Percentiles rank a stretch among this genome's conserved stretches.
phyloP scores from a whole-genome alignment of 1,140 invertebrate species.

The Solen grandis region DNA sequence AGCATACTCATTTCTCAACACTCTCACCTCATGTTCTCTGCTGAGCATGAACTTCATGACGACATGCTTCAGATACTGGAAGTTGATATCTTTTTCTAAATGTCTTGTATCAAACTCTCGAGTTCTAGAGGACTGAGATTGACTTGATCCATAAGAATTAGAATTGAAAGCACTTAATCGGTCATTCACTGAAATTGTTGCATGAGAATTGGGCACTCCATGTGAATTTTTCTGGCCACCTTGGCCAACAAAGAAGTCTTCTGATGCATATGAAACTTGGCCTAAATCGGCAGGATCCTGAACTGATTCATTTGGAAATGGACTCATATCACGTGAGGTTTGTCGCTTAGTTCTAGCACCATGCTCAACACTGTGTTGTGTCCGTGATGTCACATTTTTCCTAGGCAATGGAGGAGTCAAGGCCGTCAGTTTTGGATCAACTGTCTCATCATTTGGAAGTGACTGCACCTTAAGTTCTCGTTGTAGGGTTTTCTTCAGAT shows the following conservation, averaged over 20 bases:
- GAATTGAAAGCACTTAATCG: slow-evolving; percentile 15
- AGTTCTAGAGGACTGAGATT: neutral
- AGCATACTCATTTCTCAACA: no score
- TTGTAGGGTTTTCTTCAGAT: slow-evolving; percentile 95
- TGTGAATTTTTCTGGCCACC: slow-evolving; percentile 3
- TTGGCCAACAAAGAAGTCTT: slow-evolving; percentile 48
- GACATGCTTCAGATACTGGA: slow-evolving; percentile 95
- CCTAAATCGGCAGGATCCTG: neutral
- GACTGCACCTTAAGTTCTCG: slow-evolving; percentile 87
- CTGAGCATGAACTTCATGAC: slow-evolving; percentile 95
- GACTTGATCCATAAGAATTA: neutral
- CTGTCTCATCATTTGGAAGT: slow-evolving; percentile 76
- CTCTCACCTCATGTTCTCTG: slow-evolving; percentile 87
- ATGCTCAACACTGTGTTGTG: slow-evolving; percentile 10
- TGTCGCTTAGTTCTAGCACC: neutral
- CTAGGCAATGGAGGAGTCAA: slow-evolving; percentile 57
- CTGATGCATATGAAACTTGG: slow-evolving; percentile 17
- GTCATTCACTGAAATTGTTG: slow-evolving; percentile 44
- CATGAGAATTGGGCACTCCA: slow-evolving; percentile 34
- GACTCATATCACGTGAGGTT: slow-evolving; percentile 17
- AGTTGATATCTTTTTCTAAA: slow-evolving; percentile 86
- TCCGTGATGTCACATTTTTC: slow-evolving; percentile 29
- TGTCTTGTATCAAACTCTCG: slow-evolving; percentile 41
- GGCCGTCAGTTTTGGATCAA: slow-evolving; percentile 50
- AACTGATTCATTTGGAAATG: slow-evolving; percentile 14